Conservation (phyloP, 2,888 invertebrate species). For the Liodrosophila aerea region DNA sequence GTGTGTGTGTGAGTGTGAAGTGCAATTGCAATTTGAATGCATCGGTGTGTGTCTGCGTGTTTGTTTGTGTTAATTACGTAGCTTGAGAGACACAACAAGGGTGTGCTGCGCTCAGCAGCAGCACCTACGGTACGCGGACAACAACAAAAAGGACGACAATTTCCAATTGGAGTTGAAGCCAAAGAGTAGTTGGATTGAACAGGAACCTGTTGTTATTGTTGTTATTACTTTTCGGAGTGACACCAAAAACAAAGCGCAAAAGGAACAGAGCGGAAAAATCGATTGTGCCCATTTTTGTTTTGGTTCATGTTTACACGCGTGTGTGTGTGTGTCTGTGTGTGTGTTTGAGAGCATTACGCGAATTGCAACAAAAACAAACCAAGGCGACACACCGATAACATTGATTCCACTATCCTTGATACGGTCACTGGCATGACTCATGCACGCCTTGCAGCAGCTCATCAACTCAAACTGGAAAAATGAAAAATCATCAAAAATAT, state of each 20-base stretch:
- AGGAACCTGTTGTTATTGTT: conserved; percentile 65
- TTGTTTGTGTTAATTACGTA: conserved; percentile 36
- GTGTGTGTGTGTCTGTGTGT: conserved; percentile 10
- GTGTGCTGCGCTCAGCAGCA: conserved; percentile 13
- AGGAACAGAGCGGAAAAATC: conserved; percentile 73
- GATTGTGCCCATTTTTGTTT: conserved; percentile 79
- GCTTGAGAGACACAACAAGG: conserved; percentile 18
- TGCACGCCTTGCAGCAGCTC: conserved; percentile 23
- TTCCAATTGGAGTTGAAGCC: conserved; percentile 37
- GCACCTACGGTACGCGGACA: conserved; percentile 10
- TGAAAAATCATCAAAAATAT: conserved; percentile 82
- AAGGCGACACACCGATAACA: conserved; percentile 48
- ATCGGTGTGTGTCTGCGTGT: conserved; percentile 15
- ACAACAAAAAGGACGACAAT: conserved; percentile 19
- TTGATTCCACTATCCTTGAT: conserved; percentile 21
- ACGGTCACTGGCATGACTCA: conserved; percentile 62
- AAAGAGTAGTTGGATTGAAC: conserved; percentile 36
- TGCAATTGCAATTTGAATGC: conserved; percentile 38
- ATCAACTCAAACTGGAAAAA: conserved; percentile 54
- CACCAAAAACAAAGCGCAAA: conserved; percentile 8
- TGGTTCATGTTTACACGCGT: conserved; percentile 45
- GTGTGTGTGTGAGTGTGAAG: conserved; percentile 11
- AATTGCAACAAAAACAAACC: conserved; percentile 41
- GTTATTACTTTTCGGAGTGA: conserved; percentile 30
- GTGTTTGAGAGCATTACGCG: conserved; percentile 12